Evolutionary conservation across 2,113 vertebrate species (phyloP), one percentile per base, ranked within the genome.

Genomic region (human (Homo sapiens)): DNA sequence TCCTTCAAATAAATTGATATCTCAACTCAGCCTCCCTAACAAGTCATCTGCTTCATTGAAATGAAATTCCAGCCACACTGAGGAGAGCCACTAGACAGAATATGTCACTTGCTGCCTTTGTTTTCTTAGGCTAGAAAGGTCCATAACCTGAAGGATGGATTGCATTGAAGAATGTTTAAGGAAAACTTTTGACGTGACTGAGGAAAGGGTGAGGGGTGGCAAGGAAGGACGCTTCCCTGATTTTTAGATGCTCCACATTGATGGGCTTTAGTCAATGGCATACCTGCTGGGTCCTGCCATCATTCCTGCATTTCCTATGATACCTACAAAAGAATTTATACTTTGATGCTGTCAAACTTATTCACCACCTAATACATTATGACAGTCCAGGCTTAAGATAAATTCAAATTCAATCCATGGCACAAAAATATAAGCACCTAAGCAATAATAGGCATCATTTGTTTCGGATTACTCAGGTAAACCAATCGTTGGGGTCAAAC

Each of bases 21-120:
- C 57, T 96, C 82, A 40, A 16, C 40, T 93, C 55, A 6, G 45
- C 88, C 83, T 97, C 80, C 89, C 45, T 73, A 57, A 93, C 80
- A 76, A 97, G 91, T 80, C 70, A 88, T 82, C 70, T 76, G 68
- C 76, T 97, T 97, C 87, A 93, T 84, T 87, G 43, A 96, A 97
- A 96, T 98, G 93, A 95, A 96, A 96, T 90, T 96, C 82, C 82
- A 80, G 68, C 30, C 91, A 93, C 16, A 55, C 45, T 75, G 30
- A 40, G 35, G 27, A 93, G 22, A 96, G 70, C 30, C 80, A 50
- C 55, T 45, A 87, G 79, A 88, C 13, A 90, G 82, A 88, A 89
- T 88, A 61, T 94, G 89, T 79, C 81, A 85, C 70, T 90, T 70
- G 61, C 50, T 97, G 40, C 68, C 73, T 97, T 97, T 96, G 81